A percentile compares a stretch with the other conserved stretches of the same genome.
Conservation (phyloP, 2,797 vertebrate species). For the Notolabrus celidotus region DNA sequence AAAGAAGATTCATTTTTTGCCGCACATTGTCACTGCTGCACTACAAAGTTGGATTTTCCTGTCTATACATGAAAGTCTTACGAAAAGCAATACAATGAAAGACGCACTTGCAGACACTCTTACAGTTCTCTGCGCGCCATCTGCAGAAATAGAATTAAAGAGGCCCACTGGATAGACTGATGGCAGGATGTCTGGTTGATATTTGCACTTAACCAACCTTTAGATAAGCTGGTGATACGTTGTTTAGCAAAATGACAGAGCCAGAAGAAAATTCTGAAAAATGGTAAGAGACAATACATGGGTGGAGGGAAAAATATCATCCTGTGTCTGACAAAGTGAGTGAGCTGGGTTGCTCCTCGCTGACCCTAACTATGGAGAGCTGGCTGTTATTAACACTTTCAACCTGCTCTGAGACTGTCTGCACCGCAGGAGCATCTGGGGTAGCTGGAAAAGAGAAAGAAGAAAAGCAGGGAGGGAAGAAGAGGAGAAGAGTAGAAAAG, state of each 20-base stretch:
- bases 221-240: not conserved
- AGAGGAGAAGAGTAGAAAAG: slow-evolving; percentile 20
- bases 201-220: not conserved
- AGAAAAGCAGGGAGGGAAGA: slow-evolving; percentile 8
- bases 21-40: not conserved
- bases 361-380: slow-evolving; percentile 83
- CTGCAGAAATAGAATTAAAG: not conserved
- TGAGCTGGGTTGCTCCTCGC: slow-evolving; percentile 83
- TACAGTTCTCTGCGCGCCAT: not conserved
- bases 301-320: slow-evolving; percentile 41
- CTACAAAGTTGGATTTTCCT: not conserved
- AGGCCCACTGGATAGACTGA: slow-evolving; percentile 4
- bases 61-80: not conserved
- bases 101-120: not conserved
- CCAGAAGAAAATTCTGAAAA: slow-evolving; percentile 12
- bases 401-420: slow-evolving; percentile 88
- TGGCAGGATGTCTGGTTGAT: not conserved
- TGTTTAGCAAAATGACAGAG: slow-evolving; percentile 2
- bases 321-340: slow-evolving; percentile 66
- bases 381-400: slow-evolving; percentile 77
- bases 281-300: slow-evolving; percentile 17
- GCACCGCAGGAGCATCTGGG: slow-evolving; percentile 81
- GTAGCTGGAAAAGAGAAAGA: slow-evolving; percentile 65
- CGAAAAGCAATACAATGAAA: not conserved
- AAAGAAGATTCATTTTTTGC: not conserved